Evolutionary conservation across 1,140 invertebrate species (phyloP).

Genomic region (Bicyclus anynana): DNA sequence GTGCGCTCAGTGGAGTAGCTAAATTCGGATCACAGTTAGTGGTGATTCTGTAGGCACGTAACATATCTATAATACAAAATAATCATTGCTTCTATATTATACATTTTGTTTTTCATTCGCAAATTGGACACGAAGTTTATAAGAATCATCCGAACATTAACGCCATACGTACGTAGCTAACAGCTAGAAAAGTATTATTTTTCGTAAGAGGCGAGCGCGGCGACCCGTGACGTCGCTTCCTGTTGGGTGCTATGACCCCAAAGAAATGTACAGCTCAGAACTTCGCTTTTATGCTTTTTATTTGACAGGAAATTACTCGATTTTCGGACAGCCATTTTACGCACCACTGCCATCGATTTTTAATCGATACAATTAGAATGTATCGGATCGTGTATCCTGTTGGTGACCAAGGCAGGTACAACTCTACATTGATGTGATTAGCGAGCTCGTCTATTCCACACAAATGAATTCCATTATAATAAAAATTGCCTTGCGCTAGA

Average conservation of each 20-base stretch:
- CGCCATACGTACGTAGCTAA: neutral
- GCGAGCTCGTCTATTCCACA: neutral
- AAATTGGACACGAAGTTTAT: neutral
- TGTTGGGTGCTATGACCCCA: constrained; percentile 71
- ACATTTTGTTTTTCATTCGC: neutral
- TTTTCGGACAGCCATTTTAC: constrained; percentile 57
- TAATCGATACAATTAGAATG: constrained; percentile 25
- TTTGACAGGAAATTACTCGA: constrained; percentile 67
- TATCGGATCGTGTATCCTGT: constrained; percentile 22
- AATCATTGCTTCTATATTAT: too few species aligned
- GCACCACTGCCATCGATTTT: constrained; percentile 31
- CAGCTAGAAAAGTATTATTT: constrained; percentile 42
- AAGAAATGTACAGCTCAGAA: constrained; percentile 58
- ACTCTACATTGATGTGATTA: neutral
- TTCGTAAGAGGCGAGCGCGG: constrained; percentile 61
- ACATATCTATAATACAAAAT: too few species aligned
- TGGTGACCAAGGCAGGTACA: neutral
- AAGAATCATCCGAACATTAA: neutral
- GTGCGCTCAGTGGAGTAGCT: too few species aligned
- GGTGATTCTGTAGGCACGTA: too few species aligned
- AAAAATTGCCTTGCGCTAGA: too few species aligned
- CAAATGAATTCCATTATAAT: too few species aligned
- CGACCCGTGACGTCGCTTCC: constrained; percentile 68
- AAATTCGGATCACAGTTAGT: too few species aligned
- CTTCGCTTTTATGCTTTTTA: constrained; percentile 51